Evolutionary conservation across 2,888 invertebrate genomes (phyloP).

Genomic region (Monochamus alternatus): DNA sequence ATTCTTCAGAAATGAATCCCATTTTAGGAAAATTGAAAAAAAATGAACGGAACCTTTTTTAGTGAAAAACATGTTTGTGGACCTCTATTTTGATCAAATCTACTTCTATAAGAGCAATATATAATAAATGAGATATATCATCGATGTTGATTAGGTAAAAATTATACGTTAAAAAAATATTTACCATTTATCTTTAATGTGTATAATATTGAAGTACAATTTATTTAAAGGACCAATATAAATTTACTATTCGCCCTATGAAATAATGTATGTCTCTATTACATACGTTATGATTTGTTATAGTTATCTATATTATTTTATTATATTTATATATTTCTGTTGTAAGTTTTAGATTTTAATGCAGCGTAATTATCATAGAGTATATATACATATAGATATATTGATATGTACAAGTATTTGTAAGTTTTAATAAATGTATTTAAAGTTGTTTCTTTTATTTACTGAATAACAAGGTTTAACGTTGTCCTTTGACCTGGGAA

Average conservation of each 20-base stretch:
- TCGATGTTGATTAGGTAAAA: slow-evolving; percentile 29
- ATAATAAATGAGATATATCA: slow-evolving; percentile 32
- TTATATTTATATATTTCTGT: slow-evolving; percentile 55
- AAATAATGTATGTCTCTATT: slow-evolving; percentile 44
- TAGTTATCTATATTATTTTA: slow-evolving; percentile 54
- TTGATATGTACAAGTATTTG: slow-evolving; percentile 54
- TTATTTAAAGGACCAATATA: slow-evolving; percentile 62
- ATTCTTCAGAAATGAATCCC: too few relatives aligned
- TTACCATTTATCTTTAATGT: slow-evolving; percentile 32
- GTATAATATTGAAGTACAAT: slow-evolving; percentile 60
- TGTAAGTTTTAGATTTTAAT: slow-evolving; percentile 50
- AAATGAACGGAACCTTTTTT: slow-evolving; percentile 1
- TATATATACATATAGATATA: slow-evolving; percentile 42
- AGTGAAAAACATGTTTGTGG: not conserved
- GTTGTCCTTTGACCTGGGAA: too few relatives aligned
- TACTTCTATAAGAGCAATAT: slow-evolving; percentile 18
- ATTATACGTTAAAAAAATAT: slow-evolving; percentile 37
- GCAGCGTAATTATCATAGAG: slow-evolving; percentile 37
- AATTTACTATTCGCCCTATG: slow-evolving; percentile 49
- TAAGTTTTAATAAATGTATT: slow-evolving; percentile 63
- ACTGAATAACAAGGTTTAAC: not conserved
- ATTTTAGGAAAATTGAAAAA: not conserved
- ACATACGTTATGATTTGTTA: slow-evolving; percentile 53
- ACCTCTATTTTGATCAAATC: not conserved
- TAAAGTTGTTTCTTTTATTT: slow-evolving; percentile 33